Evolutionary conservation across 2,113 vertebrate genomes (phyloP), one percentile per base, ranked within the genome.

Genomic region (Paraplagusia blochii): DNA sequence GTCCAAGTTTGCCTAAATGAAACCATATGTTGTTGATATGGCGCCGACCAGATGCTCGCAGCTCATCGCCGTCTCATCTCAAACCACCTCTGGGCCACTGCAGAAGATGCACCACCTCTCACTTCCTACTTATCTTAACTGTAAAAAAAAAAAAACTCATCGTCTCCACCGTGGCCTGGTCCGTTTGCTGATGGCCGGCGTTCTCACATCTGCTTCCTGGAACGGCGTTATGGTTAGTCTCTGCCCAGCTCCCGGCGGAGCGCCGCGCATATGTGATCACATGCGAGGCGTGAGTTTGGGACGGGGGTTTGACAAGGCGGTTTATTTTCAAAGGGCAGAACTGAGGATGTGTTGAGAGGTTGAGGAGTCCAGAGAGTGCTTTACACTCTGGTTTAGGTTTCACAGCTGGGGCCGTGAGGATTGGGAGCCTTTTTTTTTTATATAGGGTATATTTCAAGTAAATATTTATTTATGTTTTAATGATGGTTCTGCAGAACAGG

Each of bases 141-240:
- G 14, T 11, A 44, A 63, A n/a, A n/a, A n/a, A n/a, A n/a, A n/a
- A n/a, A n/a, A n/a, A 58, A 67, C 63, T 76, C 70, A 85, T 73
- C 56, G 40, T 14, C 54, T 62, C 60, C 69, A 70, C 46, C 46
- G 69, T 81, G 76, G 54, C 60, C 57, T 42, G 1, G 65, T n/a
- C 69, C 58, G 35, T 59, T 66, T n/a, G n/a, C 56, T 63, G 66
- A 75, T 76, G 45, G 73, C 68, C 62, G 63, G 74, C 72, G 79
- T 80, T 82, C 79, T 82, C 76, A 86, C 84, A 88, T 88, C 84
- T 87, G 85, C 85, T 88, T 86, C 77, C 79, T 79, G 82, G 82
- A 84, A 75, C 61, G 67, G 69, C 64, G 71, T 57, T 56, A 61
- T 74, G 74, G 76, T 69, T n/a, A 79, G 74, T 78, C 81, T 85